Conservation (phyloP, 2,797 vertebrate genomes). For the Epinephelus awoara region DNA sequence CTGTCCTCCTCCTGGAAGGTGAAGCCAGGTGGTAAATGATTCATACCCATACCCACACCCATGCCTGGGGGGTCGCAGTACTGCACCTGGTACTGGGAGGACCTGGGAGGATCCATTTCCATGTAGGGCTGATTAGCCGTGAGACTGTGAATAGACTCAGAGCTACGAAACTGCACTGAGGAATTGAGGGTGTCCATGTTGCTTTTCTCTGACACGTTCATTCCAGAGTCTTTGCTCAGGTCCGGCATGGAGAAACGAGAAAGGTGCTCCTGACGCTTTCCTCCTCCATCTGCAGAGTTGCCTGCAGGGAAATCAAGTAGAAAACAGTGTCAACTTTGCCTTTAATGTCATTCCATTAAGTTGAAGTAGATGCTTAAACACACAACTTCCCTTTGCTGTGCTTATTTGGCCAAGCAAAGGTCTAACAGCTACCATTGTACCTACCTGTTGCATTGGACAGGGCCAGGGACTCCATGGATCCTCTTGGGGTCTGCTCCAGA, state of each 20-base stretch:
- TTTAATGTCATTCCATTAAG: not conserved
- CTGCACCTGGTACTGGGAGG: slow-evolving; percentile 87
- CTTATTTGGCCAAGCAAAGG: not conserved
- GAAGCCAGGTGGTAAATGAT: slow-evolving; percentile 91
- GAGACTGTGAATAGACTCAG: slow-evolving; percentile 95
- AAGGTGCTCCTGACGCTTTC: slow-evolving; percentile 95
- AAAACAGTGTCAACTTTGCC: not conserved
- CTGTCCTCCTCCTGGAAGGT: slow-evolving; percentile 92
- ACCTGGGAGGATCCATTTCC: slow-evolving; percentile 89
- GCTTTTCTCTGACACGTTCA: slow-evolving; percentile 97
- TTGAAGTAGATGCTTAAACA: not conserved
- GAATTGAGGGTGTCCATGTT: slow-evolving; percentile 95
- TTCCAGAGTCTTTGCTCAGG: slow-evolving; percentile 98
- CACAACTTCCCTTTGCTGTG: not conserved
- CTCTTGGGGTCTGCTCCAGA: slow-evolving; percentile 93
- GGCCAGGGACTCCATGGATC: slow-evolving; percentile 96
- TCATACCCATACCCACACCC: slow-evolving; percentile 55
- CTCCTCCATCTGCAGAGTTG: slow-evolving; percentile 91
- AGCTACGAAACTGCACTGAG: slow-evolving; percentile 93
- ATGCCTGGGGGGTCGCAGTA: slow-evolving; percentile 87
- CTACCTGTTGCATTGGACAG: slow-evolving; percentile 95
- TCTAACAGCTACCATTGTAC: not conserved
- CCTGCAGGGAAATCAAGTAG: slow-evolving; percentile 78
- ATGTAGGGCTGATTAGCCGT: slow-evolving; percentile 91
- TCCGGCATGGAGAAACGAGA: slow-evolving; percentile 99